These are phyloP conservation scores for Paedocypris micromegethes DNA, from an alignment of 2,797 vertebrate genomes.

Conservation along the genomic window DNA sequence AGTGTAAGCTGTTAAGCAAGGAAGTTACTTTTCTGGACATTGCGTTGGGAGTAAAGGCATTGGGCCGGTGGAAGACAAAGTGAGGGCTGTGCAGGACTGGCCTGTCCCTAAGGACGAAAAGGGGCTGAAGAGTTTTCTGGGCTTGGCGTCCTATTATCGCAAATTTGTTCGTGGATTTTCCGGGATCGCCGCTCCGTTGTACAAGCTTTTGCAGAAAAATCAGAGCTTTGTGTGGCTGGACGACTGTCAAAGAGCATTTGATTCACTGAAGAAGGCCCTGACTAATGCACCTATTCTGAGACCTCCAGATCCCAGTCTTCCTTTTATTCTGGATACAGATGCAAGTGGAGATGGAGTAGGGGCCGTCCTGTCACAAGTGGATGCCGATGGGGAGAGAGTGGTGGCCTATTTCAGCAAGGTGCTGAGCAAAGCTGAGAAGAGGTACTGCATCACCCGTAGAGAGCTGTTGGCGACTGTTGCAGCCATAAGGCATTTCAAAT, in stretches of 20 bases:
- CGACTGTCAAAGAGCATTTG: conserved; percentile 12
- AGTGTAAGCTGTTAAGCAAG: neutral
- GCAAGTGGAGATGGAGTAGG: too few relatives aligned
- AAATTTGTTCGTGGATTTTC: conserved; percentile 20
- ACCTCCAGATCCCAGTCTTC: neutral
- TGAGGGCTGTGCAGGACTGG: neutral
- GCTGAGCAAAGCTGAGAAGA: conserved; percentile 3
- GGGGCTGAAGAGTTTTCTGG: conserved; percentile 23
- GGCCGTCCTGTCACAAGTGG: neutral
- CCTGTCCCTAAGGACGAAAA: neutral
- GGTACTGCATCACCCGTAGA: neutral
- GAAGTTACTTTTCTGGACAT: conserved; percentile 8
- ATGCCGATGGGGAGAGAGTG: neutral
- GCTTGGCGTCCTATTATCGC: conserved; percentile 32
- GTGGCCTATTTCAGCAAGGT: conserved; percentile 1
- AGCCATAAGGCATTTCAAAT: neutral
- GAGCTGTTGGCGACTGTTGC: neutral
- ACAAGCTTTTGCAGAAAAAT: conserved; percentile 22
- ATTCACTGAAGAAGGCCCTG: conserved; percentile 6
- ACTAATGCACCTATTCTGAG: conserved; percentile 7
- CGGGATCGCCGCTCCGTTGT: conserved; percentile 19
- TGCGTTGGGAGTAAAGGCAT: neutral
- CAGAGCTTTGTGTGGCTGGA: conserved; percentile 16
- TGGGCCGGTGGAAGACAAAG: neutral
- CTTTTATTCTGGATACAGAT: conserved; percentile 24